Evolutionary conservation across 2,888 invertebrate genomes (phyloP).

Genomic region (Amphipyra tragopoginis): DNA sequence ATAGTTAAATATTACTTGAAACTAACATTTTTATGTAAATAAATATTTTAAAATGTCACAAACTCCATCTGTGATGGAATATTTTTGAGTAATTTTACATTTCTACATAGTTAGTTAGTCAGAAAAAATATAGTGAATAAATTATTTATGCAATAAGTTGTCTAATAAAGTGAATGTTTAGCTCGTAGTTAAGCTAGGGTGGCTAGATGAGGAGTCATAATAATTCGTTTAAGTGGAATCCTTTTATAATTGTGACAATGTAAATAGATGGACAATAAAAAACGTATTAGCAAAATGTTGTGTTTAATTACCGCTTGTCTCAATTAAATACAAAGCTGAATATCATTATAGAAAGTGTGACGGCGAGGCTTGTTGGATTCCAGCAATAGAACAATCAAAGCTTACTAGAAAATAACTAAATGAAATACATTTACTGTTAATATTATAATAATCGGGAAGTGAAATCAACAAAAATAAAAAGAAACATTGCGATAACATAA

Average conservation of each 20-base stretch:
- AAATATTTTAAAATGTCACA: slow-evolving; percentile 71
- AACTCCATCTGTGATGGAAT: slow-evolving; percentile 74
- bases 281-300: slow-evolving; percentile 47
- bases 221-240: slow-evolving; percentile 65
- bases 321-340: slow-evolving; percentile 56
- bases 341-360: slow-evolving; percentile 44
- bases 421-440: slow-evolving; percentile 44
- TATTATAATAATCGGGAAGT: slow-evolving; percentile 28
- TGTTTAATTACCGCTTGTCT: slow-evolving; percentile 41
- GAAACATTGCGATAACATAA: slow-evolving; percentile 84
- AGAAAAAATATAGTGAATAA: slow-evolving; percentile 68
- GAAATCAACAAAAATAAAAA: slow-evolving; percentile 66
- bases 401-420: slow-evolving; percentile 44
- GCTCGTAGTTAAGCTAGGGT: slow-evolving; percentile 62
- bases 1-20: slow-evolving; percentile 65
- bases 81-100: slow-evolving; percentile 60
- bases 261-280: slow-evolving; percentile 77
- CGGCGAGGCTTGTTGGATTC: slow-evolving; percentile 53
- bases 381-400: slow-evolving; percentile 59
- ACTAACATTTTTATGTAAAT: slow-evolving; percentile 70
- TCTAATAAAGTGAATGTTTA: slow-evolving; percentile 66
- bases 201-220: slow-evolving; percentile 74
- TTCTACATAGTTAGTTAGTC: slow-evolving; percentile 58
- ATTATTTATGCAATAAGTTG: slow-evolving; percentile 77
- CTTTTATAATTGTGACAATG: slow-evolving; percentile 76